These are phyloP conservation scores for Ciona savignyi DNA, from an alignment of 23 tunicate species.

Conservation along the genomic window DNA sequence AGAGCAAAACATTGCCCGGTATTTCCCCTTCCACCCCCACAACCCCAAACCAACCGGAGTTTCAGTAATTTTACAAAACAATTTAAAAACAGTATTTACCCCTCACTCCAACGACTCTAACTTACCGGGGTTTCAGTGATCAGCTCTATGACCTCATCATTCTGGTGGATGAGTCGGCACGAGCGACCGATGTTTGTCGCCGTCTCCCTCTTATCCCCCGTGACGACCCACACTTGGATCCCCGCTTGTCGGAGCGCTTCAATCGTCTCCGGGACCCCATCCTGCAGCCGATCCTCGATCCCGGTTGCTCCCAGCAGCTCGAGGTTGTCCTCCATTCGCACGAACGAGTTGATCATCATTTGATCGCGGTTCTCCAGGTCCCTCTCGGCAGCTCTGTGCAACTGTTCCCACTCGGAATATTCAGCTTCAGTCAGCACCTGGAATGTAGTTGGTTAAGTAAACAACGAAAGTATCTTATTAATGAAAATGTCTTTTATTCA, in stretches of 20 bases:
- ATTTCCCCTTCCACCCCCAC: too few relatives aligned
- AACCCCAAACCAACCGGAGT: too few relatives aligned
- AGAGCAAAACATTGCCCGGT: too few relatives aligned
- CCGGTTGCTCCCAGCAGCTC: conserved; percentile 97
- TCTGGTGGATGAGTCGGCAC: conserved; percentile 71
- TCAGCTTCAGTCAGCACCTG: conserved; percentile 56
- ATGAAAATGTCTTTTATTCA: too few relatives aligned
- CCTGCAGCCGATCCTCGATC: conserved; percentile 96
- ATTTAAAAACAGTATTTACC: too few relatives aligned
- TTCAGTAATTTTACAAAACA: too few relatives aligned
- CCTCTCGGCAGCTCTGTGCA: conserved; percentile 50
- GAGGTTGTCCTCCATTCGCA: conserved; percentile 57
- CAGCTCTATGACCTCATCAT: conserved; percentile 69
- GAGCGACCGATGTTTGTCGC: conserved; percentile 95
- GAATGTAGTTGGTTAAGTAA: neutral
- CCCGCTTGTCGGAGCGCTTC: conserved; percentile 88
- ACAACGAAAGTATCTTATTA: too few relatives aligned
- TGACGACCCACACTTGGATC: conserved; percentile 96
- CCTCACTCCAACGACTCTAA: too few relatives aligned
- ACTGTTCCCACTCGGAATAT: conserved; percentile 29
- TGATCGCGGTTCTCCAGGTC: conserved; percentile 68
- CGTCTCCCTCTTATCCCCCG: conserved; percentile 98
- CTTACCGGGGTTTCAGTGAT: conserved; percentile 74
- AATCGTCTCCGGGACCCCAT: conserved; percentile 94
- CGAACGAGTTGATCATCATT: conserved; percentile 30